A percentile compares a stretch with the other conserved stretches of the same genome.
Evolutionary conservation across 1,140 invertebrate genomes (phyloP).

Genomic region (Cyclina sinensis): DNA sequence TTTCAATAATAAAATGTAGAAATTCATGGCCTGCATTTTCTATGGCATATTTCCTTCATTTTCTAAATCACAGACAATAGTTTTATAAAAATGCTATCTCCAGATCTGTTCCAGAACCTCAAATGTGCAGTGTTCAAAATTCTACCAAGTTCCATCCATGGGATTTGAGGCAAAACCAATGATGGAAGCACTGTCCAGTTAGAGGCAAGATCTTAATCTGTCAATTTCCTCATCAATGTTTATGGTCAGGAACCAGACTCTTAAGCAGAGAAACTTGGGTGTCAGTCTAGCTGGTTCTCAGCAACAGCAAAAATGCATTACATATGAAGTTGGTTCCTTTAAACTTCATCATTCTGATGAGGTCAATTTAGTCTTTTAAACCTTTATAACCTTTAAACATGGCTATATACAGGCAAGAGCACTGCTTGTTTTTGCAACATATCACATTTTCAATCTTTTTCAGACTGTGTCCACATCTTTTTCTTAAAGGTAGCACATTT

Average conservation of each 20-base stretch:
- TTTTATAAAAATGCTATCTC: not conserved
- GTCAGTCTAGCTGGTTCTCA: not conserved
- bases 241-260: not conserved
- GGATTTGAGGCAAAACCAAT: not conserved
- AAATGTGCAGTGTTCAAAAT: not conserved
- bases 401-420: slow-evolving; percentile 43
- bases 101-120: slow-evolving; percentile 21
- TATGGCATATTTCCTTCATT: slow-evolving; percentile 23
- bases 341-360: not conserved
- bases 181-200: not conserved
- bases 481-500: slow-evolving; percentile 29
- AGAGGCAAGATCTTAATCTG: slow-evolving; percentile 9
- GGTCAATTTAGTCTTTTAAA: not conserved
- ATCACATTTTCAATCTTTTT: slow-evolving; percentile 4
- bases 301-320: too few relatives aligned
- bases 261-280: not conserved
- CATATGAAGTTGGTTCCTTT: not conserved
- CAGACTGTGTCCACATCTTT: slow-evolving; percentile 32
- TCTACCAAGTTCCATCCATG: not conserved
- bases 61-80: slow-evolving; percentile 28
- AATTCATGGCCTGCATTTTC: slow-evolving; percentile 23
- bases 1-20: not conserved
- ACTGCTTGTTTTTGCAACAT: slow-evolving; percentile 17
- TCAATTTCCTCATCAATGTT: not conserved
- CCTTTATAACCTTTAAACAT: not conserved